Evolutionary conservation across 2,113 vertebrate genomes (phyloP).

Genomic region (Lucifuga dentata): DNA sequence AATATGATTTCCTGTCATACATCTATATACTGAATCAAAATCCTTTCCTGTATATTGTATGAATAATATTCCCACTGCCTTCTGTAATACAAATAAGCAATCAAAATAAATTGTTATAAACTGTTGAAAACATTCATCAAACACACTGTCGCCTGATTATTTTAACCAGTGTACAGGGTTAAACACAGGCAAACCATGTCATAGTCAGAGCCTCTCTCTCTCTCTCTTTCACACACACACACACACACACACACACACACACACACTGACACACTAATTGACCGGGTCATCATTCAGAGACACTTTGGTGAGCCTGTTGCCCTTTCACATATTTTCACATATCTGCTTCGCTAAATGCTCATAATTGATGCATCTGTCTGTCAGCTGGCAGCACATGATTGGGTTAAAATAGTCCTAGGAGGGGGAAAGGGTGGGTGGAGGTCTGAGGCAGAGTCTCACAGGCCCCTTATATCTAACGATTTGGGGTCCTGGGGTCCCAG

Average conservation of each 20-base stretch:
- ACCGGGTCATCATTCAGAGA: slow-evolving; percentile 83
- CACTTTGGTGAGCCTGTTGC: slow-evolving; percentile 84
- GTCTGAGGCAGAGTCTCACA: slow-evolving; percentile 64
- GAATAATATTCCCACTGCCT: too few species aligned
- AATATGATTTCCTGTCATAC: too few species aligned
- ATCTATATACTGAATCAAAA: too few species aligned
- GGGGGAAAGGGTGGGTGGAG: slow-evolving; percentile 17
- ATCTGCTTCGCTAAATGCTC: slow-evolving; percentile 87
- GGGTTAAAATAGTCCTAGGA: slow-evolving; percentile 81
- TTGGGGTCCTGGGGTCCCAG: slow-evolving; percentile 68
- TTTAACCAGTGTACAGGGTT: too few species aligned
- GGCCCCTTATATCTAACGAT: slow-evolving; percentile 76
- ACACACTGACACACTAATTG: slow-evolving; percentile 57
- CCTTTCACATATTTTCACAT: slow-evolving; percentile 92
- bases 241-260: too few species aligned
- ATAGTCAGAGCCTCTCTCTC: neutral
- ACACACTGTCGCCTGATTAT: too few species aligned
- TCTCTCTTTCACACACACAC: too few species aligned
- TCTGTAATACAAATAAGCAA: too few species aligned
- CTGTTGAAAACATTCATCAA: too few species aligned
- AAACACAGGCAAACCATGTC: too few species aligned
- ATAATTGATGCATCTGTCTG: slow-evolving; percentile 94
- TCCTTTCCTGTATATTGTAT: too few species aligned
- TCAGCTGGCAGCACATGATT: slow-evolving; percentile 91
- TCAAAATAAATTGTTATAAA: too few species aligned